A percentile compares a stretch with the other conserved stretches of the same genome.
Conservation (phyloP, 2,888 invertebrate genomes). For the Nipponacmea schrenckii region DNA sequence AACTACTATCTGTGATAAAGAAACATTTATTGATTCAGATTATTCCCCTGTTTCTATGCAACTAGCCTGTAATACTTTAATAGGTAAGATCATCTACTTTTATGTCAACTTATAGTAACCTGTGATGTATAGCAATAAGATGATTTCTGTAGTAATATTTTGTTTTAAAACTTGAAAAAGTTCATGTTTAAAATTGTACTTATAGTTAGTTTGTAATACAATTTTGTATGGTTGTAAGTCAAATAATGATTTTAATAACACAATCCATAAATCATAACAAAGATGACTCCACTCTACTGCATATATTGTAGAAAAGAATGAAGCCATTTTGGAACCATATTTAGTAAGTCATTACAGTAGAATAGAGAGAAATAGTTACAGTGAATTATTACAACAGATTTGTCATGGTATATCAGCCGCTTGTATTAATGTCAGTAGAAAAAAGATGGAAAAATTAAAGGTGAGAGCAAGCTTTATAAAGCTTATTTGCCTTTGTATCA, state of each 20-base stretch:
- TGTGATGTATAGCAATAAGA: too few species aligned
- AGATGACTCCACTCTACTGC: too few species aligned
- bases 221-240: too few species aligned
- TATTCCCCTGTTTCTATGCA: not conserved
- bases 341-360: slow-evolving; percentile 22
- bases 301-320: slow-evolving; percentile 17
- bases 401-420: slow-evolving; percentile 26
- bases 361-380: slow-evolving; percentile 16
- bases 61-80: not conserved
- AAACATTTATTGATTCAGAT: not conserved
- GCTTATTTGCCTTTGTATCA: too few species aligned
- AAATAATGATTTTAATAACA: too few species aligned
- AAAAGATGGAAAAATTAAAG: slow-evolving; percentile 2
- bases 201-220: too few species aligned
- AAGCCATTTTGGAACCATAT: slow-evolving; percentile 11
- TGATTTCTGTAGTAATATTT: too few species aligned
- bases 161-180: too few species aligned
- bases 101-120: too few species aligned
- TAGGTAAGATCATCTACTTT: not conserved
- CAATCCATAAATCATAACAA: too few species aligned
- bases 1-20: slow-evolving; percentile 8
- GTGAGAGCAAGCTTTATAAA: not conserved
- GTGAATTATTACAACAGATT: slow-evolving; percentile 28
- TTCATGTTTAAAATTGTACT: too few species aligned
- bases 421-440: slow-evolving; percentile 22